Conservation (phyloP, 1,140 invertebrate species). For the Apolygus lucorum region DNA sequence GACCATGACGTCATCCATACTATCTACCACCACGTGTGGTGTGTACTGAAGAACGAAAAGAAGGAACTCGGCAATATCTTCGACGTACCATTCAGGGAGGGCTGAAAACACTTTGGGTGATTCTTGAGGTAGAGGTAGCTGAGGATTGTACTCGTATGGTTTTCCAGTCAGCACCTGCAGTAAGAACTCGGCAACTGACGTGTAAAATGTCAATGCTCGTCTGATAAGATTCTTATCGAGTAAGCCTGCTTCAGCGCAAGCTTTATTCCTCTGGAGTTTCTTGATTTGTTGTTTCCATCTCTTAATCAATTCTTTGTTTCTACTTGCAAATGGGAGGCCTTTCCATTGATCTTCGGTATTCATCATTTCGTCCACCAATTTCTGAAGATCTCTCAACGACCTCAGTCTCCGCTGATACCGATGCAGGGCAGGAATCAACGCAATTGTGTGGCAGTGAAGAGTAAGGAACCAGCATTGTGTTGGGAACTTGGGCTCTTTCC, state of each 20-base stretch:
- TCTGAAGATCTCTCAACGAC: conserved; percentile 80
- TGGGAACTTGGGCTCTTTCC: conserved; percentile 78
- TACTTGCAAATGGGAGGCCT: conserved; percentile 57
- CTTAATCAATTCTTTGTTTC: conserved; percentile 76
- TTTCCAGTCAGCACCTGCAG: conserved; percentile 49
- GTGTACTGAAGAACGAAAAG: conserved; percentile 81
- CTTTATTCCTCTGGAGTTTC: conserved; percentile 53
- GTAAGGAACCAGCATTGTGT: conserved; percentile 96
- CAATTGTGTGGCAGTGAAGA: conserved; percentile 84
- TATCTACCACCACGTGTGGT: conserved; percentile 61
- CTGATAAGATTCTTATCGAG: conserved; percentile 71
- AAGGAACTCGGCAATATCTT: conserved; percentile 92
- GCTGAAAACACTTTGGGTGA: conserved; percentile 69
- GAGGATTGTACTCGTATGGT: conserved; percentile 12
- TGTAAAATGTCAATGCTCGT: conserved; percentile 76
- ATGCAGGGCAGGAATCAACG: conserved; percentile 76
- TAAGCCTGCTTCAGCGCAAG: conserved; percentile 78
- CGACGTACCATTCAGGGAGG: conserved; percentile 92
- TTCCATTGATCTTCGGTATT: conserved; percentile 75
- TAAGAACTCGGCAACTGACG: conserved; percentile 70
- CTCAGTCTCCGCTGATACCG: conserved; percentile 76
- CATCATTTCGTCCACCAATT: conserved; percentile 77
- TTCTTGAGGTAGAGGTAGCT: conserved; percentile 45
- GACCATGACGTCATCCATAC: conserved; percentile 72
- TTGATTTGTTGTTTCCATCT: conserved; percentile 73